phyloP scores from a whole-genome alignment of 1,140 invertebrate species.

The Antheraea mylitta region DNA sequence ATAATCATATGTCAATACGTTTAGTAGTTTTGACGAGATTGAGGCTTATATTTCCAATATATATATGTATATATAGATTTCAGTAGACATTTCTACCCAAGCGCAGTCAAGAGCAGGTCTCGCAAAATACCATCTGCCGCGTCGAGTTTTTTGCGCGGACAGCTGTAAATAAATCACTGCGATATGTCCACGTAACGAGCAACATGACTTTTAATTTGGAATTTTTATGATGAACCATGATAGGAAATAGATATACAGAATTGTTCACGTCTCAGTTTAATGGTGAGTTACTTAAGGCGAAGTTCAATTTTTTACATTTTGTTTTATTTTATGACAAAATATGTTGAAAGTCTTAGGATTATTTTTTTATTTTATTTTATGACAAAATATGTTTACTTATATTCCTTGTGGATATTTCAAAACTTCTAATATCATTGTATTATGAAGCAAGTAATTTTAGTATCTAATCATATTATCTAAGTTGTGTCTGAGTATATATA shows the following conservation, averaged over 20 bases:
- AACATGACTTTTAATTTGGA: conserved; percentile 12
- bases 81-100: neutral
- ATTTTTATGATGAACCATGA: conserved; percentile 18
- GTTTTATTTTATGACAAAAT: neutral
- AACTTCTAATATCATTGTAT: too few species aligned
- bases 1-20: too few species aligned
- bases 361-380: too few species aligned
- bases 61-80: too few species aligned
- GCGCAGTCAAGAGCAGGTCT: neutral
- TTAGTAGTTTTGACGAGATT: too few species aligned
- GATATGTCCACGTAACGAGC: conserved; percentile 23
- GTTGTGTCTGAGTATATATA: too few species aligned
- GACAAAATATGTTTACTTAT: too few species aligned
- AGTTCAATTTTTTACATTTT: neutral
- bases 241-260: conserved; percentile 13
- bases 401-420: too few species aligned
- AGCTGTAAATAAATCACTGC: conserved; percentile 24
- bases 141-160: neutral
- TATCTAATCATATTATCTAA: too few species aligned
- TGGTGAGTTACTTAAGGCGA: conserved; percentile 6
- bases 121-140: conserved; percentile 4
- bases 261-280: conserved; percentile 6
- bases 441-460: too few species aligned
- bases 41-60: too few species aligned
- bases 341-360: too few species aligned